A percentile compares a stretch with the other conserved stretches of the same genome.
phyloP scores from a whole-genome alignment of 2,888 invertebrate genomes.

The Hyposoter dolosus region DNA sequence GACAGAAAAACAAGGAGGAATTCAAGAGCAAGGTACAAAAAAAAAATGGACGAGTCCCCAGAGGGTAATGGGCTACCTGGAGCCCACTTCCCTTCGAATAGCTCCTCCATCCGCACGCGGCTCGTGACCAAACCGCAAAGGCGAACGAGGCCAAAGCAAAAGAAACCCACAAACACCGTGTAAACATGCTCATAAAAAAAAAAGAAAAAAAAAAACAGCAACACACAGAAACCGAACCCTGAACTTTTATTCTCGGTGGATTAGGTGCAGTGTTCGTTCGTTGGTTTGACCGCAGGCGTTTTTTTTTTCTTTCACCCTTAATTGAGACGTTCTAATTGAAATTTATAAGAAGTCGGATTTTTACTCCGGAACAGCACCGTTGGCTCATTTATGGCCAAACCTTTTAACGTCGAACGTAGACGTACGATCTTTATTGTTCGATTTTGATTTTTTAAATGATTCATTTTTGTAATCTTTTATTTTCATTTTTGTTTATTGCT shows the following conservation, averaged over 20 bases:
- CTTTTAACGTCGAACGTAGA: no score
- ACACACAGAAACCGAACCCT: slow-evolving; percentile 20
- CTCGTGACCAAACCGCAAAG: slow-evolving; percentile 57
- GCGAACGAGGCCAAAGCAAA: slow-evolving; percentile 56
- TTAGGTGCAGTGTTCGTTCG: slow-evolving; percentile 46
- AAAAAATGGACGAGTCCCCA: slow-evolving; percentile 12
- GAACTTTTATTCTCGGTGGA: slow-evolving; percentile 52
- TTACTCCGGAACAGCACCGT: no score
- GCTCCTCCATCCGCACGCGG: slow-evolving; percentile 36
- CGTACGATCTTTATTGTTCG: no score
- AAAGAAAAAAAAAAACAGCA: slow-evolving; percentile 30
- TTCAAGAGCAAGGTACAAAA: slow-evolving; percentile 17
- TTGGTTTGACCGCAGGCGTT: slow-evolving; percentile 26
- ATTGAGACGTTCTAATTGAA: not conserved
- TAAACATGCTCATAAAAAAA: slow-evolving; percentile 59
- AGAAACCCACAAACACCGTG: slow-evolving; percentile 60
- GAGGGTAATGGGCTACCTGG: slow-evolving; percentile 56
- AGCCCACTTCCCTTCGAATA: slow-evolving; percentile 16
- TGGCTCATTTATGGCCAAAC: no score
- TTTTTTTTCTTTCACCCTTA: not conserved
- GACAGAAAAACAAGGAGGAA: slow-evolving; percentile 40
- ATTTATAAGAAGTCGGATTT: slow-evolving; percentile 13
- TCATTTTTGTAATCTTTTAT: no score
- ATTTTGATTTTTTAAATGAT: no score
- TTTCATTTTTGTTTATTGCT: no score